These are phyloP conservation scores for Plutella xylostella DNA, from an alignment of 2,888 invertebrate species.

Conservation along the genomic window DNA sequence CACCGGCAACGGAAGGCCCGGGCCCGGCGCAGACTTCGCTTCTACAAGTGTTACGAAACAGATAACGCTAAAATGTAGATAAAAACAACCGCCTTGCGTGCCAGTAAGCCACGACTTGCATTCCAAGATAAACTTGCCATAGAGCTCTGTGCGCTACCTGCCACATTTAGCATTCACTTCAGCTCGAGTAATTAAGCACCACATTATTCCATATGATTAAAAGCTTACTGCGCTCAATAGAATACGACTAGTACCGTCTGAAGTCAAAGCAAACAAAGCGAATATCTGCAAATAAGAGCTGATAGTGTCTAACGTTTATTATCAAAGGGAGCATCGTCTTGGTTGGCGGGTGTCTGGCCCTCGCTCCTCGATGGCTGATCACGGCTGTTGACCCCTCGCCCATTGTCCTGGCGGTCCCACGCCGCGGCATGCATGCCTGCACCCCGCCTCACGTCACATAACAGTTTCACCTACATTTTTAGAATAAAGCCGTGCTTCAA, in stretches of 20 bases:
- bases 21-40: too few relatives aligned
- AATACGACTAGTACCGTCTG: not conserved
- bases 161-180: too few relatives aligned
- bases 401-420: slow-evolving; percentile 45
- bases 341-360: slow-evolving; percentile 20
- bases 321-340: slow-evolving; percentile 1
- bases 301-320: too few relatives aligned
- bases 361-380: slow-evolving; percentile 20
- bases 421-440: slow-evolving; percentile 19
- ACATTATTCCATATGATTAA: too few relatives aligned
- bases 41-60: slow-evolving; percentile 28
- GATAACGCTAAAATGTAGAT: slow-evolving; percentile 20
- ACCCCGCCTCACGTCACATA: not conserved
- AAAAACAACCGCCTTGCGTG: slow-evolving; percentile 12
- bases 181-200: too few relatives aligned
- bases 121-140: slow-evolving; percentile 12
- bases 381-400: slow-evolving; percentile 47
- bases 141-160: not conserved
- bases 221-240: not conserved
- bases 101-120: slow-evolving; percentile 17
- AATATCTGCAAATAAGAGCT: not conserved
- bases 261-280: not conserved
- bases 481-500: too few relatives aligned
- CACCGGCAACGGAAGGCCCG: too few relatives aligned
- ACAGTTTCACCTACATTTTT: slow-evolving; percentile 9